Base-by-base conservation (phyloP, 2,797 vertebrate species). In the Protosalanx chinensis region DNA sequence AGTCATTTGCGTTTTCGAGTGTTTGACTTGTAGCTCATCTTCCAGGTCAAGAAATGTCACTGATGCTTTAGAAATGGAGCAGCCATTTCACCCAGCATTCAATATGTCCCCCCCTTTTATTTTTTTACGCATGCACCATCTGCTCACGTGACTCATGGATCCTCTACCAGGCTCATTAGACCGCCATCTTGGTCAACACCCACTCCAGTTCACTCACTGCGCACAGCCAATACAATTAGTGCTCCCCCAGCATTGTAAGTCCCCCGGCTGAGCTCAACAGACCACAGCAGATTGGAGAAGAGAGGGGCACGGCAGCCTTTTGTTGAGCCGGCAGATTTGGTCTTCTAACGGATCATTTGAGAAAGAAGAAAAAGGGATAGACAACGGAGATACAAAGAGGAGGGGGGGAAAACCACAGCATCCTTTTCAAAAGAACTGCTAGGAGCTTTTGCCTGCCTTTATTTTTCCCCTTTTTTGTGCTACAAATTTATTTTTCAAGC, bases 161-260 rank as follows among this genome's bases (percentile, higher is more conserved):
- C 92, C 90, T 90, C 90, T 91, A 86, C 86, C 89, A 90, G 89
- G 92, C 91, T 92, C 93, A 93, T 91, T 94, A 89, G 91, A 93
- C 95, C 91, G 97, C 97, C 97, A 99, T 99, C 94, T 99, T 99
- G 96, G 96, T 95, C 93, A 82, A 93, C 96, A 97, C 96, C 96
- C 96, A 94, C 93, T 94, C 92, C 92, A 91, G 92, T 91, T 92
- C 88, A 88, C 93, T 91, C 90, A 90, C 93, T 92, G 92, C 92
- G 90, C 91, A 85, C 91, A 84, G 77, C 90, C 93, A 90, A 91
- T 89, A 93, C 90, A 86, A 73, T 88, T 90, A 71, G 76, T 90
- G 78, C 18, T 76, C 87, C 79, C 73, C 51, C 15, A 4, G 18
- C 51, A 72, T 76, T 90, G 84, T 73, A 85, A 82, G 77, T 15